Percentiles rank a stretch among this genome's conserved stretches.
Conservation (phyloP, 2,797 vertebrate genomes). For the Carcharodon carcharias region DNA sequence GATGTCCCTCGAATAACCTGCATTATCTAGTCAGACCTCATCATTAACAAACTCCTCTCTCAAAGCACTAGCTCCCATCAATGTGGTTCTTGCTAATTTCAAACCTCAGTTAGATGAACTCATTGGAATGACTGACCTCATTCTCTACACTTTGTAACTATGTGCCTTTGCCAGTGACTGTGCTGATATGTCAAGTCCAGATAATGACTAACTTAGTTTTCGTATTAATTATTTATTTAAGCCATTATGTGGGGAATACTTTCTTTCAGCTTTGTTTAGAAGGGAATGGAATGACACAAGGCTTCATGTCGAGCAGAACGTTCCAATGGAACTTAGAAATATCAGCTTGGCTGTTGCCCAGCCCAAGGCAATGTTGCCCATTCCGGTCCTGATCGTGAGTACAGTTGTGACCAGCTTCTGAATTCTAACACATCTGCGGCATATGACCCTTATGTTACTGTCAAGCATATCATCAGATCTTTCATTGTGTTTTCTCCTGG, state of each 20-base stretch:
- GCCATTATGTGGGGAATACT: not conserved
- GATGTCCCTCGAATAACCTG: not conserved
- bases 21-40: not conserved
- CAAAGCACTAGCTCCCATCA: not conserved
- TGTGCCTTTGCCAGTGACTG: not conserved
- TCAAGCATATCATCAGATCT: not conserved
- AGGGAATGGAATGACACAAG: not conserved
- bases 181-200: too few relatives aligned
- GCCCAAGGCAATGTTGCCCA: not conserved
- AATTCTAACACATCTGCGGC: not conserved
- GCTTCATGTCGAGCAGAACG: too few relatives aligned
- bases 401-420: not conserved
- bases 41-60: not conserved
- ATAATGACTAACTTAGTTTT: not conserved
- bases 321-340: not conserved
- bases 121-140: not conserved
- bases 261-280: not conserved
- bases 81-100: not conserved
- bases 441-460: not conserved
- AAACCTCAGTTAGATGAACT: not conserved
- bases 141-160: not conserved
- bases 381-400: not conserved
- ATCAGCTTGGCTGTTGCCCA: not conserved
- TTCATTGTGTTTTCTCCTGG: not conserved
- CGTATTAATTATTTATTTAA: not conserved